phyloP scores from a whole-genome alignment of 2,888 invertebrate species.

The Axea sp. region DNA sequence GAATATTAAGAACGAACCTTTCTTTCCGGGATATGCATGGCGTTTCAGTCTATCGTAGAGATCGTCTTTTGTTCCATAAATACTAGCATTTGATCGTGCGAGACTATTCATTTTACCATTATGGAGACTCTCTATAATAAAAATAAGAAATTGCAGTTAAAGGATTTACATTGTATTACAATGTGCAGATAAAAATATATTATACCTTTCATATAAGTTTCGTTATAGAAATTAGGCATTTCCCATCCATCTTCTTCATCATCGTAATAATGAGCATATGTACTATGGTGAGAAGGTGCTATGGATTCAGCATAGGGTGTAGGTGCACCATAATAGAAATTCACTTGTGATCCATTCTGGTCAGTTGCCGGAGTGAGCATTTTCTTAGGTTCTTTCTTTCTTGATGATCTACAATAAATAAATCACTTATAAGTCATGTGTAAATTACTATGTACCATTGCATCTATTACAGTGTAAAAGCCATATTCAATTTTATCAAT shows the following conservation, averaged over 20 bases:
- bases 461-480: no score
- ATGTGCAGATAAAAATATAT: no score
- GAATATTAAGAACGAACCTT: conserved; percentile 84
- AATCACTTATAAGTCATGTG: no score
- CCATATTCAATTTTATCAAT: no score
- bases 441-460: neutral
- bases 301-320: conserved; percentile 97
- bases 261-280: conserved; percentile 97
- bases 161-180: no score
- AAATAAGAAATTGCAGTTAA: no score
- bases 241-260: conserved; percentile 98
- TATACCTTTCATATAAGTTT: conserved; percentile 97
- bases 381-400: conserved; percentile 94
- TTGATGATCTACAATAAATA: conserved; percentile 83
- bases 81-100: conserved; percentile 94
- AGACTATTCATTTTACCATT: conserved; percentile 95
- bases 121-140: conserved; percentile 84
- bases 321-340: conserved; percentile 97
- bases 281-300: conserved; percentile 96
- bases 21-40: conserved; percentile 96
- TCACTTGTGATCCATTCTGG: conserved; percentile 95
- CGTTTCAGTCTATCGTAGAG: conserved; percentile 96
- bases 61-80: conserved; percentile 97
- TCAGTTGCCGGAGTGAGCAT: conserved; percentile 92
- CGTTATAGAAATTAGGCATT: conserved; percentile 98